A percentile compares a stretch with the other conserved stretches of the same genome.
Conservation (phyloP, 2,797 vertebrate species). For the Phalanger gymnotis region DNA sequence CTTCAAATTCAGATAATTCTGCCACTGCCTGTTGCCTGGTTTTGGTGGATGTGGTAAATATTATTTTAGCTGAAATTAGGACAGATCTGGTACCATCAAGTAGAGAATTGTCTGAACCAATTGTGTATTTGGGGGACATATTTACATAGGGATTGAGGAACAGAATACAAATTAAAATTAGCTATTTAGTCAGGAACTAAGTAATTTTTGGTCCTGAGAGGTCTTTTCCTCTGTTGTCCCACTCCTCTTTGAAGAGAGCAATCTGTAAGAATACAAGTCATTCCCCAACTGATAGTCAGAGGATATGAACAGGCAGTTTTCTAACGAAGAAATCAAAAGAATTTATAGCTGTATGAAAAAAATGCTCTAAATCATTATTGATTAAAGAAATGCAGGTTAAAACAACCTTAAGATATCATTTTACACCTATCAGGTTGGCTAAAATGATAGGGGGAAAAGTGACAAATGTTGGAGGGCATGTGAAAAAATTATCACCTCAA, state of each 20-base stretch:
- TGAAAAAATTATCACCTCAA: neutral
- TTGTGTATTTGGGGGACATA: slow-evolving; percentile 52
- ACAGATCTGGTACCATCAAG: slow-evolving; percentile 27
- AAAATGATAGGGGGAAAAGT: neutral
- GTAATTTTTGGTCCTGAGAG: slow-evolving; percentile 33
- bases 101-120: slow-evolving; percentile 34
- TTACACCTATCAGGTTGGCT: neutral
- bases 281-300: neutral
- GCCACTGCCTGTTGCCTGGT: slow-evolving; percentile 39
- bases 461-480: neutral
- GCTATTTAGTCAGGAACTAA: slow-evolving; percentile 36
- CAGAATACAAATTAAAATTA: slow-evolving; percentile 40
- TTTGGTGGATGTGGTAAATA: slow-evolving; percentile 18
- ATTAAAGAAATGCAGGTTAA: neutral
- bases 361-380: neutral
- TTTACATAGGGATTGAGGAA: slow-evolving; percentile 29
- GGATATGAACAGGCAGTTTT: neutral
- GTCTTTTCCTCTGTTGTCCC: slow-evolving; percentile 40
- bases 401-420: neutral
- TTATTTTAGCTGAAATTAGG: neutral
- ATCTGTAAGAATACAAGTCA: slow-evolving; percentile 1
- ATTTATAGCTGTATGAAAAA: neutral
- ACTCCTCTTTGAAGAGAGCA: neutral
- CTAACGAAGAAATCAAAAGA: neutral
- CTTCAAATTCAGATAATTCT: neutral